Conservation (phyloP, 2,888 invertebrate genomes). For the Sepiola atlantica region DNA sequence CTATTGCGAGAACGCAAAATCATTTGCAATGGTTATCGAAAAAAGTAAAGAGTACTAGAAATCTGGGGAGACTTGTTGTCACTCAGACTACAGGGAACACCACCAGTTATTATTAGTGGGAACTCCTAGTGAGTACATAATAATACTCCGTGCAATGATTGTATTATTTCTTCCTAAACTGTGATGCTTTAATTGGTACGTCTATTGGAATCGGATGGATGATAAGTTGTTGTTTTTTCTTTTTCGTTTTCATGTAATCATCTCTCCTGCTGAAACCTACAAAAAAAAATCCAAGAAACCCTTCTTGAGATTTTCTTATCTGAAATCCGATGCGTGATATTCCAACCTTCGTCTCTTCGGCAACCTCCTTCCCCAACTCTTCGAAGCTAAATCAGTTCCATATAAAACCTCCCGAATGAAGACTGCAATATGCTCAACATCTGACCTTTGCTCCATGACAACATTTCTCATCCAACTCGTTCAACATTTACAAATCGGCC, state of each 20-base stretch:
- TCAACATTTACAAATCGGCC: neutral
- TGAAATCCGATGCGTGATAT: neutral
- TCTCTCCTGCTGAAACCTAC: neutral
- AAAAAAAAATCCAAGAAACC: neutral
- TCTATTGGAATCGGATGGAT: too few species aligned
- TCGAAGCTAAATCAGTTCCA: neutral
- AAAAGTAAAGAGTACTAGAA: too few species aligned
- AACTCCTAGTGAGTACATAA: too few species aligned
- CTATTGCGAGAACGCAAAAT: too few species aligned
- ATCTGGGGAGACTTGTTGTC: too few species aligned
- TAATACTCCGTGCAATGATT: too few species aligned
- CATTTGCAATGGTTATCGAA: too few species aligned
- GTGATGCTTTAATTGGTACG: too few species aligned
- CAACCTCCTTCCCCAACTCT: neutral
- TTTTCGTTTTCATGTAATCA: neutral
- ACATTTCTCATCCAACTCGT: neutral
- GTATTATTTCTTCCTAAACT: too few species aligned
- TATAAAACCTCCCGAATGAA: neutral
- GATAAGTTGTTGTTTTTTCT: neutral
- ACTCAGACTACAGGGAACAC: too few species aligned
- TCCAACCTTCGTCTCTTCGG: neutral
- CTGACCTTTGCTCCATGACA: neutral
- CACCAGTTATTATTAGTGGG: too few species aligned
- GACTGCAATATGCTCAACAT: neutral
- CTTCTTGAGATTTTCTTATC: neutral